A percentile compares a stretch with the other conserved stretches of the same genome.
phyloP scores from a whole-genome alignment of 92 coral and sea anemone species.

The Meandrina meandrites region DNA sequence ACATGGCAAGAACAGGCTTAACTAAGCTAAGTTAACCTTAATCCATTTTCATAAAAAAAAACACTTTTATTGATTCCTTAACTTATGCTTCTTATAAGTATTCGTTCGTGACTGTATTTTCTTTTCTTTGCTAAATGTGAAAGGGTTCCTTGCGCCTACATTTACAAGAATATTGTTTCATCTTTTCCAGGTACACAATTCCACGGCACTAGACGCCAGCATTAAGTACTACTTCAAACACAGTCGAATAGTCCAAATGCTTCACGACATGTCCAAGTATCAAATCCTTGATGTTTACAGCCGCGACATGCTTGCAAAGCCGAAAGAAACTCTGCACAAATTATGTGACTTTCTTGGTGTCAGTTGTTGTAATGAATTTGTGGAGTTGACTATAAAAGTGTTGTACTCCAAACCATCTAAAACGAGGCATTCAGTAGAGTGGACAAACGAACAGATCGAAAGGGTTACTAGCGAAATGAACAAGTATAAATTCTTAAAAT shows the following conservation, averaged over 20 bases:
- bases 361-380: background rate
- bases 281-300: conserved; percentile 18
- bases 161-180: background rate
- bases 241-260: background rate
- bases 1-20: no score
- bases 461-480: background rate
- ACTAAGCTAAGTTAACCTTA: no score
- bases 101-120: no score
- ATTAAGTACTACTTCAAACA: background rate
- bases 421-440: background rate
- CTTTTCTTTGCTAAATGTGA: no score
- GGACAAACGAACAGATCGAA: background rate
- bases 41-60: no score
- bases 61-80: no score
- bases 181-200: background rate
- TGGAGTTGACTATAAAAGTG: background rate
- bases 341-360: conserved; percentile 5
- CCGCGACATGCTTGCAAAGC: background rate
- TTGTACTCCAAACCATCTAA: background rate
- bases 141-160: no score
- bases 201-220: background rate
- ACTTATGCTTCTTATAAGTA: no score
- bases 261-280: background rate
- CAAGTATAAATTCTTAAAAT: background rate
- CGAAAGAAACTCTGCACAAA: background rate